Percentiles rank a stretch among this genome's conserved stretches.
Conservation (phyloP, 2,113 vertebrate genomes). For the Lagopus leucura region DNA sequence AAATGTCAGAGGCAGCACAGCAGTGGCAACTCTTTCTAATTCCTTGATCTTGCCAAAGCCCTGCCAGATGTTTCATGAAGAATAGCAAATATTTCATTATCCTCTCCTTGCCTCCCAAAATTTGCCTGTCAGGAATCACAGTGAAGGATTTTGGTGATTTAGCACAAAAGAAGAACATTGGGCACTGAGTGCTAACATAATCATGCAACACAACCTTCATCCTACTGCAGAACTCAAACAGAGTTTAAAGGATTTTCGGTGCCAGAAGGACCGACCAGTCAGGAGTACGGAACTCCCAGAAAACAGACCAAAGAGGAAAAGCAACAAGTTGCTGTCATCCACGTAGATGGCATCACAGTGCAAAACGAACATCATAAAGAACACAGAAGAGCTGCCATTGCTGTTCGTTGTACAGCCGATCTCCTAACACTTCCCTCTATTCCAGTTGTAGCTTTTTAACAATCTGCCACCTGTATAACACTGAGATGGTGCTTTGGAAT, state of each 20-base stretch:
- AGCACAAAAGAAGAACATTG: background rate
- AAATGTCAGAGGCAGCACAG: constrained; percentile 16
- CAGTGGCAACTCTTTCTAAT: constrained; percentile 41
- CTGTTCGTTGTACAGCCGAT: background rate
- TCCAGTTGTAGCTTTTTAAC: background rate
- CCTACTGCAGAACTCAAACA: background rate
- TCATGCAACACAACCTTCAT: background rate
- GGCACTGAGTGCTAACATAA: background rate
- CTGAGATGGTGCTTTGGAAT: background rate
- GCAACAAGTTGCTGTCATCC: background rate
- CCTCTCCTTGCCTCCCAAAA: constrained; percentile 23
- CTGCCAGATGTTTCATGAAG: constrained; percentile 57
- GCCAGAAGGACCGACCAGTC: background rate
- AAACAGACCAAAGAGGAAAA: constrained; percentile 28
- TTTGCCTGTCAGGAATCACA: constrained; percentile 23
- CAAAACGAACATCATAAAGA: background rate
- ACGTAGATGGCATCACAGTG: rapidly evolving
- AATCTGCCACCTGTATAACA: background rate
- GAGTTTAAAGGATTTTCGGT: background rate
- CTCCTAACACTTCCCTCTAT: background rate
- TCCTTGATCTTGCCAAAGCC: constrained; percentile 53
- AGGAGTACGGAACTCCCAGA: background rate
- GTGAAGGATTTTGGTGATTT: background rate
- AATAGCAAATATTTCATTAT: constrained; percentile 56
- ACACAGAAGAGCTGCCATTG: background rate